Evolutionary conservation across 2,797 vertebrate species (phyloP).

Genomic region (Lepidocolaptes lacrymiger): DNA sequence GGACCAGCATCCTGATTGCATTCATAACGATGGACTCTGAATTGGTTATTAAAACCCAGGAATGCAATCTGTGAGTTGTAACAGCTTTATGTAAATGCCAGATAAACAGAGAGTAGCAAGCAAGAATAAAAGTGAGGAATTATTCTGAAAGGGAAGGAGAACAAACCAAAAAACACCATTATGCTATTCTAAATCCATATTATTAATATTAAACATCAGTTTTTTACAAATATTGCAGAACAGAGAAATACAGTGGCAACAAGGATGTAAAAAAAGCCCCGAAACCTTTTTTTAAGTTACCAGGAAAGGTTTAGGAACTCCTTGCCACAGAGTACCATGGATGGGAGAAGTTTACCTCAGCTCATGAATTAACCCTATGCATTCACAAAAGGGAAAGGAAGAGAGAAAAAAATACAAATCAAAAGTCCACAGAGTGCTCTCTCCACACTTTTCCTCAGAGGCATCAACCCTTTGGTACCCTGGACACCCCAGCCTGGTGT

Average conservation of each 20-base stretch:
- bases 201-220: neutral
- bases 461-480: neutral
- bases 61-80: slow-evolving; percentile 6
- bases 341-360: neutral
- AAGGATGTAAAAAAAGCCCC: neutral
- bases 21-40: neutral
- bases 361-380: neutral
- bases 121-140: slow-evolving; percentile 18
- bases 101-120: neutral
- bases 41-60: neutral
- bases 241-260: neutral
- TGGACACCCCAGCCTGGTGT: neutral
- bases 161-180: neutral
- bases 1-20: neutral
- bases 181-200: neutral
- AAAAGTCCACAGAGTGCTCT: neutral
- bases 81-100: slow-evolving; percentile 1
- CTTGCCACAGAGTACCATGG: neutral
- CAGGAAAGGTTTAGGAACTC: neutral
- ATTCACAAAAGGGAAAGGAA: neutral
- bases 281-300: neutral
- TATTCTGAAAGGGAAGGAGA: neutral
- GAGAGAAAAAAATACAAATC: neutral
- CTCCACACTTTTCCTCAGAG: neutral
- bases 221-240: neutral